These are phyloP conservation scores for Diogma glabrata DNA, from an alignment of 2,888 invertebrate species.

Conservation along the genomic window DNA sequence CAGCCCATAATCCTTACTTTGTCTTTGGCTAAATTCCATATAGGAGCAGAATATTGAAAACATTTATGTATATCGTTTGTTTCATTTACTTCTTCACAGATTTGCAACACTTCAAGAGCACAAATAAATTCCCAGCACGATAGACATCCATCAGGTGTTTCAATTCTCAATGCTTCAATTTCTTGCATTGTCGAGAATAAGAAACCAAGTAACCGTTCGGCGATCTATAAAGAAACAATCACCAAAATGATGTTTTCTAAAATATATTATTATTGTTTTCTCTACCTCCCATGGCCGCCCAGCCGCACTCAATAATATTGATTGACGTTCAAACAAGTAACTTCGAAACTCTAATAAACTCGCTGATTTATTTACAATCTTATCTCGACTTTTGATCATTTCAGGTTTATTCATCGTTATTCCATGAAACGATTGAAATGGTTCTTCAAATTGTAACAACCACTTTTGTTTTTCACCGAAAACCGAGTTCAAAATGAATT, in stretches of 20 bases:
- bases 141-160: conserved; percentile 68
- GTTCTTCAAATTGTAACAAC: conserved; percentile 68
- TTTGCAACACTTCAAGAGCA: conserved; percentile 74
- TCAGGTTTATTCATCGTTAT: conserved; percentile 47
- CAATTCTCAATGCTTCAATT: conserved; percentile 66
- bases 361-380: conserved; percentile 35
- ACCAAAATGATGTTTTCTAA: too few relatives aligned
- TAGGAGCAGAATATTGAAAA: conserved; percentile 71
- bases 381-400: conserved; percentile 26
- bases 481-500: conserved; percentile 90
- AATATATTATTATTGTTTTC: conserved; percentile 10
- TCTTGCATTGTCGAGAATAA: conserved; percentile 84
- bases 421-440: conserved; percentile 75
- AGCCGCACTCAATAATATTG: conserved; percentile 64
- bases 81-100: conserved; percentile 58
- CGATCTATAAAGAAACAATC: conserved; percentile 39
- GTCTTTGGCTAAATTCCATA: conserved; percentile 80
- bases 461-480: conserved; percentile 77
- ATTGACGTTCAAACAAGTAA: conserved; percentile 87
- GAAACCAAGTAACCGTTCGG: conserved; percentile 78
- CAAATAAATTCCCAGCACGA: conserved; percentile 91
- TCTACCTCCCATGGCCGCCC: conserved; percentile 72
- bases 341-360: conserved; percentile 83
- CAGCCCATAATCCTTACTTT: conserved; percentile 38
- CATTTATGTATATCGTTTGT: conserved; percentile 61